phyloP scores from a whole-genome alignment of 2,113 vertebrate species.

The Apodemus speciosus region DNA sequence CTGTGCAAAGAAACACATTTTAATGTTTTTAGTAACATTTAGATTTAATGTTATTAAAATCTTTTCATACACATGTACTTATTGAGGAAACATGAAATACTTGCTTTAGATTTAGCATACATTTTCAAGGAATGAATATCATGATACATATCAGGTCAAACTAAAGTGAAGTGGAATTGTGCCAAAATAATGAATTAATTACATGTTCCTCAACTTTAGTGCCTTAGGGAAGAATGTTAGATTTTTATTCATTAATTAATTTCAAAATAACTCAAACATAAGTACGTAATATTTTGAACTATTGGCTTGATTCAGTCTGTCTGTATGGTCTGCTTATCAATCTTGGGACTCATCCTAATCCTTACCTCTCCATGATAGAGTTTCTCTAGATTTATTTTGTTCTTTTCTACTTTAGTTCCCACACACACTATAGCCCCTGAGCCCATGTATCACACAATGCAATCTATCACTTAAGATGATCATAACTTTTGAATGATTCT shows the following conservation, averaged over 20 bases:
- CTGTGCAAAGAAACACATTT: background rate
- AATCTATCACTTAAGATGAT: background rate
- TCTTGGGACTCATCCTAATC: background rate
- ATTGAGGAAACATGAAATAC: background rate
- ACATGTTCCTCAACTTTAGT: background rate
- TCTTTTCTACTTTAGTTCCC: background rate
- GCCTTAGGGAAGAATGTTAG: background rate
- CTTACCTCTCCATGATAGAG: background rate
- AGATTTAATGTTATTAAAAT: background rate
- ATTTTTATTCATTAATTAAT: background rate
- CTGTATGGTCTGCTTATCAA: background rate
- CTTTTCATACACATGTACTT: background rate
- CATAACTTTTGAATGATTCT: background rate
- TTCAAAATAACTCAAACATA: slow-evolving; percentile 9
- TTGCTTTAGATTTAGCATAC: background rate
- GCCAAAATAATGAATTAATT: background rate
- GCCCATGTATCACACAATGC: background rate
- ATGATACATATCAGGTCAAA: background rate
- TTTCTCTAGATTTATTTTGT: background rate
- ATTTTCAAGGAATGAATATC: background rate
- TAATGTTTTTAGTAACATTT: background rate
- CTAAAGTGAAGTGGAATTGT: background rate
- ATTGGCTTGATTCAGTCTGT: background rate
- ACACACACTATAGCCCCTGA: too few relatives aligned
- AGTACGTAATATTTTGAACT: background rate